Percentiles rank a stretch among this genome's conserved stretches.
These are phyloP conservation scores for Catharus ustulatus DNA, from an alignment of 2,797 vertebrate species.

Conservation along the genomic window DNA sequence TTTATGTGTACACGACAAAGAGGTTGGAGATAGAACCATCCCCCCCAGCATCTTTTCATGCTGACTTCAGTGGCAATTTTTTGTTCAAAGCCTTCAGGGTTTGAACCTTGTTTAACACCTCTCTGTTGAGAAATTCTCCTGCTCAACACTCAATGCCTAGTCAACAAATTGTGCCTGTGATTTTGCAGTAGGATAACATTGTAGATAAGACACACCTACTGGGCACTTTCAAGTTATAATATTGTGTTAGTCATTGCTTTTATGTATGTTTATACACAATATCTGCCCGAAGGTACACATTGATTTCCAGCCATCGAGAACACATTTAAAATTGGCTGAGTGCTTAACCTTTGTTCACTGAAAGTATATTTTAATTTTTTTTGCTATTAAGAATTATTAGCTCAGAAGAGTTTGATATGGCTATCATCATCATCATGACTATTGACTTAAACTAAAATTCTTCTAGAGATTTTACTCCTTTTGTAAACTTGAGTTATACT, in stretches of 20 bases:
- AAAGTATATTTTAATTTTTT: conserved; percentile 1
- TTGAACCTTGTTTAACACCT: conserved; percentile 37
- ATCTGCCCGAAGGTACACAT: conserved; percentile 25
- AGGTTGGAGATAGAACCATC: not conserved
- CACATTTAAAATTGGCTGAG: conserved; percentile 24
- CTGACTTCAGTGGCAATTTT: not conserved
- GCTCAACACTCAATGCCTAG: not conserved
- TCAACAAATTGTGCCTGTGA: conserved; percentile 55
- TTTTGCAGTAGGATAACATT: conserved; percentile 53
- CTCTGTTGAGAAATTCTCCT: conserved; percentile 41
- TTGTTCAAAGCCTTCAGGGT: not conserved
- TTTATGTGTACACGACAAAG: not conserved
- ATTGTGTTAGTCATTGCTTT: conserved; percentile 57
- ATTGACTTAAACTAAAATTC: conserved; percentile 54
- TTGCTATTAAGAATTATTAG: conserved; percentile 22
- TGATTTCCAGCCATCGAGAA: conserved; percentile 37
- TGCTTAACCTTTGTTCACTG: conserved; percentile 48
- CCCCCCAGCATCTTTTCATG: not conserved
- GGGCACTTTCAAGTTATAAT: conserved; percentile 64
- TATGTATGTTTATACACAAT: conserved; percentile 59
- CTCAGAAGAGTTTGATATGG: conserved; percentile 9
- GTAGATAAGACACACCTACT: conserved; percentile 69
- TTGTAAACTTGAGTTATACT: conserved; percentile 61
- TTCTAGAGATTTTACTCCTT: conserved; percentile 47
- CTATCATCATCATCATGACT: conserved; percentile 2